A percentile compares a stretch with the other conserved stretches of the same genome.
phyloP scores from a whole-genome alignment of 1,140 invertebrate species.

The Carposina sasakii region DNA sequence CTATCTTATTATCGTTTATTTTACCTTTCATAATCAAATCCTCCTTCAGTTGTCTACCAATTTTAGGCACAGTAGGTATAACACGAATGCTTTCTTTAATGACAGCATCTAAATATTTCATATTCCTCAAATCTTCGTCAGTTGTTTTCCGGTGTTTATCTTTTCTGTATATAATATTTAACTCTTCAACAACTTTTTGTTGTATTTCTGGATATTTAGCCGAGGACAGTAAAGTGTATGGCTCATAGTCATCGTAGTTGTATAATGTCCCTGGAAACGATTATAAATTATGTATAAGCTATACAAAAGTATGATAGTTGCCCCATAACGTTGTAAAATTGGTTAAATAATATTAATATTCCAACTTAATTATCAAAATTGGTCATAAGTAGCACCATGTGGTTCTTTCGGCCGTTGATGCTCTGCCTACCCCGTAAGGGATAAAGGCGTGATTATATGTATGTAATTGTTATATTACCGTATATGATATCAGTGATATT shows the following conservation, averaged over 20 bases:
- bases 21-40: constrained; percentile 33
- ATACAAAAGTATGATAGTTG: too few species aligned
- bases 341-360: too few species aligned
- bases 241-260: constrained; percentile 74
- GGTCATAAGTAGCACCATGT: too few species aligned
- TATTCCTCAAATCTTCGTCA: constrained; percentile 63
- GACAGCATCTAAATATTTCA: constrained; percentile 73
- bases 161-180: constrained; percentile 52
- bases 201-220: constrained; percentile 60
- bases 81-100: constrained; percentile 73
- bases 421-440: too few species aligned
- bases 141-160: constrained; percentile 50
- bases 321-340: too few species aligned
- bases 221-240: constrained; percentile 61
- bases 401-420: too few species aligned
- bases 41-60: constrained; percentile 65
- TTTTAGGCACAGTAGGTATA: constrained; percentile 74
- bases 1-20: too few species aligned
- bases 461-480: too few species aligned
- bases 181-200: constrained; percentile 49
- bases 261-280: constrained; percentile 84
- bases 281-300: too few species aligned
- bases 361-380: too few species aligned
- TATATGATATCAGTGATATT: too few species aligned
- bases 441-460: too few species aligned